Base-by-base conservation (phyloP, 2,797 vertebrate genomes). In the Alca torda region DNA sequence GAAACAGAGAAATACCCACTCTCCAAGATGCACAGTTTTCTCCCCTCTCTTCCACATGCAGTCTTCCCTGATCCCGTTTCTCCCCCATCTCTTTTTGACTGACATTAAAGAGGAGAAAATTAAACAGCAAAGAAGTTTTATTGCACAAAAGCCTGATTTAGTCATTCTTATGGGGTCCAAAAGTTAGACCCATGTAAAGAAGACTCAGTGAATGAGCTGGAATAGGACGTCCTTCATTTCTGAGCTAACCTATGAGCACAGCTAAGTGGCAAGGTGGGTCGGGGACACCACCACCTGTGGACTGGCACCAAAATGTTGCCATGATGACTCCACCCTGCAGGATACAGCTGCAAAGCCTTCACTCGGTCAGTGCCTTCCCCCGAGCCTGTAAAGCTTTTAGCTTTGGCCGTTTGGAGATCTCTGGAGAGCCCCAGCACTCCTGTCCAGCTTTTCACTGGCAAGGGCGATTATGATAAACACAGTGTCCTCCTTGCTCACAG, bases 61-160 rank as follows among this genome's bases (percentile, higher is more conserved):
- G 39, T 56, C 63, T 89, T 69, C 56, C 83, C 75, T 57, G 26
- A 63, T 35, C 75, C 59, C 2, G 1, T 63, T 84, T 68, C 60
- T 80, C 45, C 78, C 85, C 14, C 20, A 30, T 46, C 76, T 89
- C 46, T 92, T 68, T 79, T 82, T 87, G 39, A 70, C 54, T 77
- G 63, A 26, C 75, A 87, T 92, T 95, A 90, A 92, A 88, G 19
- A 81, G 56, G 45, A 90, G 39, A 76, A 79, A 74, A 93, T 75
- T 82, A 92, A 95, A 95, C 69, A 72, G 43, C 72, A 84, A 85
- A 95, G 84, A 25, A 50, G 25, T 60, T 79, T 69, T 46, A 37
- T 72, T 72, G 60, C 56, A 56, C 51, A 54, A 60, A 92, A 92
- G 53, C 50, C 72, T 95, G 78, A 65, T 80, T 85, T 59, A 93